Conservation (phyloP, 2,797 vertebrate genomes). For the Sebastes kiyomatsui region DNA sequence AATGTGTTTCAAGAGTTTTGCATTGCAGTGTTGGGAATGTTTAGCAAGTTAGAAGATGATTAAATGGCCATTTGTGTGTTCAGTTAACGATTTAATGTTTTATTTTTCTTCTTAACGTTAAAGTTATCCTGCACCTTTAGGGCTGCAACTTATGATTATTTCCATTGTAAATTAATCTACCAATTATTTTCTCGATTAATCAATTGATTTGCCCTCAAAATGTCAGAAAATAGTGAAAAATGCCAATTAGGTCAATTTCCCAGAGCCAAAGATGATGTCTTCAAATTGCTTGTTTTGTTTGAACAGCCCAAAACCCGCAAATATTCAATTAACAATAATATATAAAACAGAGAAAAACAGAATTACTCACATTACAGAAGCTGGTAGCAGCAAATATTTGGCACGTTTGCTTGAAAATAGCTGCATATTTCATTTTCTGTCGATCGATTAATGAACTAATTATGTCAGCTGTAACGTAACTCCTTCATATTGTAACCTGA, state of each 20-base stretch:
- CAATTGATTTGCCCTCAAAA: not conserved
- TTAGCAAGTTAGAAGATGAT: too few species aligned
- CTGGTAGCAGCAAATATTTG: not conserved
- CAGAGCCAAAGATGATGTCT: not conserved
- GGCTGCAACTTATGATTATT: too few species aligned
- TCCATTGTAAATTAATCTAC: too few species aligned
- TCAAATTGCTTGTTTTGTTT: not conserved
- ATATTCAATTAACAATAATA: not conserved
- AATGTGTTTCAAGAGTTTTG: too few species aligned
- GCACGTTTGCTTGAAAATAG: not conserved
- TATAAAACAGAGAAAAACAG: not conserved
- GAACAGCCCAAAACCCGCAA: not conserved
- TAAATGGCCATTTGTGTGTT: too few species aligned
- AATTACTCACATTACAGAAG: not conserved
- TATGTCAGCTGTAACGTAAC: not conserved
- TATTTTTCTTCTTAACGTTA: too few species aligned
- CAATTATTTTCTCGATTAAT: too few species aligned
- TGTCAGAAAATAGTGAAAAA: not conserved
- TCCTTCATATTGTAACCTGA: not conserved
- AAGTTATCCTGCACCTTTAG: rapidly evolving
- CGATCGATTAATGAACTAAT: not conserved
- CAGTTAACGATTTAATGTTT: too few species aligned
- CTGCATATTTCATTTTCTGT: not conserved
- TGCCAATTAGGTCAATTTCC: too few species aligned
- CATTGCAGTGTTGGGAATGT: too few species aligned